Percentiles rank a stretch among this genome's conserved stretches.
phyloP scores from a whole-genome alignment of 2,113 vertebrate species.

The Amphiprion percula region DNA sequence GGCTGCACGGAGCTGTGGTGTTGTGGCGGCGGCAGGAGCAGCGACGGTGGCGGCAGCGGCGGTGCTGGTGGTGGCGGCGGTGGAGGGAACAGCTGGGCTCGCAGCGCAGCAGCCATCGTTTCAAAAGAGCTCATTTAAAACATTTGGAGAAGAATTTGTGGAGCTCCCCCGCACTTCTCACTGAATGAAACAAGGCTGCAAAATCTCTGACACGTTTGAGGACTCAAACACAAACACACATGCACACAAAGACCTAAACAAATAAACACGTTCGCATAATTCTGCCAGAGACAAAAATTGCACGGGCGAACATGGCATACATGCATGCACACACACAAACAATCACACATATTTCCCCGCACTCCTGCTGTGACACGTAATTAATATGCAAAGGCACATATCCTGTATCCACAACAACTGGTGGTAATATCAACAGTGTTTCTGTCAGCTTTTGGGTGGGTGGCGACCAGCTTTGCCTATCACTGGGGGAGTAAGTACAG shows the following conservation, averaged over 20 bases:
- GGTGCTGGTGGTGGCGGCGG: slow-evolving; percentile 5
- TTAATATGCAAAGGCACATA: slow-evolving; percentile 76
- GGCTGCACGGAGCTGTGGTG: slow-evolving; percentile 46
- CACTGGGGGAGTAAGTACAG: slow-evolving; percentile 76
- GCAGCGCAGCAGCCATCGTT: slow-evolving; percentile 51
- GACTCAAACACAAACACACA: slow-evolving; percentile 69
- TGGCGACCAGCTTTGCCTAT: slow-evolving; percentile 79
- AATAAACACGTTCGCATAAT: slow-evolving; percentile 72
- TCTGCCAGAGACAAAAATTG: slow-evolving; percentile 14
- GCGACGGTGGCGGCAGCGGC: neutral
- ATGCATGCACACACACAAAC: slow-evolving; percentile 3
- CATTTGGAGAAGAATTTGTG: slow-evolving; percentile 74
- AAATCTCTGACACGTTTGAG: slow-evolving; percentile 74
- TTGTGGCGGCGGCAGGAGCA: slow-evolving; percentile 52
- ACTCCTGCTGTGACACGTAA: slow-evolving; percentile 68
- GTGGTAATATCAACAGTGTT: slow-evolving; percentile 75
- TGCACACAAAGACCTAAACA: slow-evolving; percentile 69
- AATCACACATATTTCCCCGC: slow-evolving; percentile 42
- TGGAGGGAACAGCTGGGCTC: slow-evolving; percentile 77
- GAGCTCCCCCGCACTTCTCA: slow-evolving; percentile 78
- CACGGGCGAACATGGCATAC: slow-evolving; percentile 40
- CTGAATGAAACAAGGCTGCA: slow-evolving; percentile 80
- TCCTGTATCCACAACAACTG: slow-evolving; percentile 76
- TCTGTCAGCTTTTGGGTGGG: slow-evolving; percentile 77
- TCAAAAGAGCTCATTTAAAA: slow-evolving; percentile 77